Evolutionary conservation across 2,888 invertebrate species (phyloP).

Genomic region (Apamea sordens): DNA sequence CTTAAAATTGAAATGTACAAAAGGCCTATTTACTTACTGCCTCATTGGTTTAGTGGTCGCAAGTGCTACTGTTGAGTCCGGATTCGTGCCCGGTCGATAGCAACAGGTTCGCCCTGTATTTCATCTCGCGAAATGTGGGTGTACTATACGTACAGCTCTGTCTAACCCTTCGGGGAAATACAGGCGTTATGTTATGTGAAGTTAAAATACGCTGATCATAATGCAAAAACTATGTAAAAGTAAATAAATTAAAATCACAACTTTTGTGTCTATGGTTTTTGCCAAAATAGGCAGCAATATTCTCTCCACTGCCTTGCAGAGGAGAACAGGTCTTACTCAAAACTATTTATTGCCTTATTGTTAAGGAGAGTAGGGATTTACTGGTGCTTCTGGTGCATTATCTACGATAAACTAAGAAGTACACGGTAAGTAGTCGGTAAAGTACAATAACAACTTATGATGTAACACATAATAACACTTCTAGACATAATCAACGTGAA

Average conservation of each 20-base stretch:
- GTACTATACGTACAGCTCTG: not conserved
- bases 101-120: not conserved
- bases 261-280: not conserved
- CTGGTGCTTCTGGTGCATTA: conserved; percentile 50
- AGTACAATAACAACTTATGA: conserved; percentile 15
- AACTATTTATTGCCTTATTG: conserved; percentile 30
- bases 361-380: conserved; percentile 26
- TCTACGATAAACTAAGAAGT: conserved; percentile 33
- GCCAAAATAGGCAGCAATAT: conserved; percentile 1
- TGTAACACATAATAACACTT: not conserved
- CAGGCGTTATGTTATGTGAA: not conserved
- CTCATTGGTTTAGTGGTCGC: not conserved
- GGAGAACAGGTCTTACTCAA: conserved; percentile 11
- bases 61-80: not conserved
- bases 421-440: not conserved
- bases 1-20: too few relatives aligned
- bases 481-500: not conserved
- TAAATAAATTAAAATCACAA: too few relatives aligned
- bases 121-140: not conserved
- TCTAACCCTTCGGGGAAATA: not conserved
- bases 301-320: not conserved
- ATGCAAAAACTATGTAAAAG: too few relatives aligned
- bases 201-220: too few relatives aligned
- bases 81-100: not conserved
- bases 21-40: not conserved